Percentiles rank a stretch among this genome's conserved stretches.
phyloP scores from a whole-genome alignment of 2,797 vertebrate species.

The Chrosomus eos region DNA sequence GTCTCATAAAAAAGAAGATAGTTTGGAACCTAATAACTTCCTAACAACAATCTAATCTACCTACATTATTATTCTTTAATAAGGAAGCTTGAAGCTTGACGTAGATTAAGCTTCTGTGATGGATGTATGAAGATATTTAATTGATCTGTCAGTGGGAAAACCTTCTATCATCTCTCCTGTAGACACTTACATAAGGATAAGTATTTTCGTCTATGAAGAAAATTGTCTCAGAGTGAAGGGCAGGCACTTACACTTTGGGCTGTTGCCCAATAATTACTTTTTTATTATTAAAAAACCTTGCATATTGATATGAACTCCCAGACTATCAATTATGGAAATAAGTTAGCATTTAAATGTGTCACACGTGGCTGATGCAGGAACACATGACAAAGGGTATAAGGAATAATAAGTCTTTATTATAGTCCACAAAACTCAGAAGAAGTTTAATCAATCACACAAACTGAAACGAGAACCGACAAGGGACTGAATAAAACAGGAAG shows the following conservation, averaged over 20 bases:
- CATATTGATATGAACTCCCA: neutral
- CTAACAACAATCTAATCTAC: conserved; percentile 38
- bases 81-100: conserved; percentile 40
- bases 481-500: neutral
- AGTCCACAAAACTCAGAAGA: neutral
- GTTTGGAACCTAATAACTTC: conserved; percentile 38
- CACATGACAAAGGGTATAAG: neutral
- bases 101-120: conserved; percentile 32
- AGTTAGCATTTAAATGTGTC: neutral
- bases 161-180: conserved; percentile 40
- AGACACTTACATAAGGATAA: conserved; percentile 34
- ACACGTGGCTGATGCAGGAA: too few relatives aligned
- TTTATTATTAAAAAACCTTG: neutral
- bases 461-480: neutral
- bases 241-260: conserved; percentile 10
- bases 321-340: conserved; percentile 15
- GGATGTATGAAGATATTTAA: conserved; percentile 43
- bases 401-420: neutral
- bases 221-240: conserved; percentile 8
- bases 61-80: conserved; percentile 39
- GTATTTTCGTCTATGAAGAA: neutral
- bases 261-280: neutral
- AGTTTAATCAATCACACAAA: neutral
- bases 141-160: conserved; percentile 43
- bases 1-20: neutral